phyloP scores from a whole-genome alignment of 2,888 invertebrate species.

The Drosophila mimetica region DNA sequence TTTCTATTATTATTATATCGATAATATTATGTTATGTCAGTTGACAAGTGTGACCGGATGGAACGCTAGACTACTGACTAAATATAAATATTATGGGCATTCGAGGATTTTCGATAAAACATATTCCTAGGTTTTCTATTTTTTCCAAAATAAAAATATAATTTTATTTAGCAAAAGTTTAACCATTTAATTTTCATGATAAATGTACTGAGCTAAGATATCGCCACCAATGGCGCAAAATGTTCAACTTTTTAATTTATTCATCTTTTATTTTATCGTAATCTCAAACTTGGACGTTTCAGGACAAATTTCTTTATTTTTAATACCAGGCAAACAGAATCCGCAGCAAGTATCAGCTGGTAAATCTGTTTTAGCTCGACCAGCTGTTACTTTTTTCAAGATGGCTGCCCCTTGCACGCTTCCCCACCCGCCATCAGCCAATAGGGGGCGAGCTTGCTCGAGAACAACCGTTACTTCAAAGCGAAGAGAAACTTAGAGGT shows the following conservation, averaged over 20 bases:
- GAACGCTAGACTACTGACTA: background rate
- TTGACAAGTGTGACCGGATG: constrained; percentile 3
- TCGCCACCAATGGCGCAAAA: no score
- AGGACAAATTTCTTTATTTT: background rate
- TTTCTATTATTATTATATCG: no score
- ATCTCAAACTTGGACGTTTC: background rate
- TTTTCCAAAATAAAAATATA: no score
- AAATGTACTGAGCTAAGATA: no score
- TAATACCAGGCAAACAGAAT: background rate
- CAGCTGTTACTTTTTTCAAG: background rate
- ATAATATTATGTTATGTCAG: constrained; percentile 34
- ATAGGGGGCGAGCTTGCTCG: background rate
- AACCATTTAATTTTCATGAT: no score
- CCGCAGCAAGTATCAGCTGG: background rate
- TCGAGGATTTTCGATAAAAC: background rate
- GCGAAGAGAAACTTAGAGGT: background rate
- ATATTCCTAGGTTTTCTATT: accelerated
- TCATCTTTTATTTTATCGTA: no score
- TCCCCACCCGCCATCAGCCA: background rate
- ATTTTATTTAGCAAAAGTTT: no score
- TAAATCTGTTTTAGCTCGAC: background rate
- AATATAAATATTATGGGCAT: background rate
- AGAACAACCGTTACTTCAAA: background rate
- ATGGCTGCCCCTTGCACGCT: background rate
- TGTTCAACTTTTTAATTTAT: no score